phyloP scores from a whole-genome alignment of 2,113 vertebrate species.

The Syngnathus scovelli region DNA sequence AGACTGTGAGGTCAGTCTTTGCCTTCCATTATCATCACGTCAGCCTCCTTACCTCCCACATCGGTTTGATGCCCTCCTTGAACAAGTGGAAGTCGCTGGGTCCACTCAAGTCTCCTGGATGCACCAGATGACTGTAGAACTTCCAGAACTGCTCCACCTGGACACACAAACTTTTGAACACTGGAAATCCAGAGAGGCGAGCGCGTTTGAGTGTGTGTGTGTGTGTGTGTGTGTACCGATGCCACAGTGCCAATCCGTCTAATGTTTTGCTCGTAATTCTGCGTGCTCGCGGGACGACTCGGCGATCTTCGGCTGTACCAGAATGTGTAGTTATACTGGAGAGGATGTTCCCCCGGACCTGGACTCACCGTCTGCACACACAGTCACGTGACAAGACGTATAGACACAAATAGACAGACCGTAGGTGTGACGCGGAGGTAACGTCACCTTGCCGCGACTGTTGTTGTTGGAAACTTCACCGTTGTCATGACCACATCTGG shows the following conservation, averaged over 20 bases:
- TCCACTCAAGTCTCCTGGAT: conserved; percentile 70
- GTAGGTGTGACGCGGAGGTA: not conserved
- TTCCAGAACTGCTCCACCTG: conserved; percentile 77
- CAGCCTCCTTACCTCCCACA: conserved; percentile 48
- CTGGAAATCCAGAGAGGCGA: not conserved
- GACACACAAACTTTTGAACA: conserved; percentile 3
- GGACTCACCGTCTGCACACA: conserved; percentile 37
- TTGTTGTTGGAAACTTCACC: conserved; percentile 40
- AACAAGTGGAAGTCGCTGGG: conserved; percentile 74
- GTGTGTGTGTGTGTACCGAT: conserved; percentile 44
- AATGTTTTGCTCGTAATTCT: conserved; percentile 75
- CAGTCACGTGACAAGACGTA: not conserved
- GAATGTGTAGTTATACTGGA: conserved; percentile 75
- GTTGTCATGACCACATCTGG: conserved; percentile 34
- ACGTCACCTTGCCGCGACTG: conserved; percentile 40
- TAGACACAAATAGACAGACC: not conserved
- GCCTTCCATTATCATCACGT: not conserved
- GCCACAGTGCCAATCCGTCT: conserved; percentile 69
- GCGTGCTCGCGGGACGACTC: conserved; percentile 66
- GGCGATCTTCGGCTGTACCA: conserved; percentile 71
- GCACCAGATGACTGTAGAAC: conserved; percentile 70
- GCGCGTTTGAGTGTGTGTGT: not conserved
- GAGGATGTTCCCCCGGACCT: conserved; percentile 63
- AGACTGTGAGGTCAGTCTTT: not conserved
- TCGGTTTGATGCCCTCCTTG: conserved; percentile 59